Conservation (phyloP, 2,113 vertebrate genomes). For the Brachypodius melanocephalos region DNA sequence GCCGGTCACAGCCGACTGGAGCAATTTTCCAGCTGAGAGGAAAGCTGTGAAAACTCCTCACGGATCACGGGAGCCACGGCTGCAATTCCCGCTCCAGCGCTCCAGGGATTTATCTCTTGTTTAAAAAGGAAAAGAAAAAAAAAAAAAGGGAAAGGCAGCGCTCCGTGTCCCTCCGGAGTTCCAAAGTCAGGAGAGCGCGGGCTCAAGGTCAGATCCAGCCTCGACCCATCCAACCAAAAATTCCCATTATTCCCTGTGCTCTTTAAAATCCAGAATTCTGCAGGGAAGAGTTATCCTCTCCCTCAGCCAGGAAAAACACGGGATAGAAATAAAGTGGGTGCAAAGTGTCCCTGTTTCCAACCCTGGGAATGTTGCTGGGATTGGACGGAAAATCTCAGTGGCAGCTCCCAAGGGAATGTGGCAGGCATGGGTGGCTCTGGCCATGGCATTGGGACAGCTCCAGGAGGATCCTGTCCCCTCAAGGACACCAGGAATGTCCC, state of each 20-base stretch:
- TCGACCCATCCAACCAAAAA: neutral
- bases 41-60: conserved; percentile 8
- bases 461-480: neutral
- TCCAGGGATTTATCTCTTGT: neutral
- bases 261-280: neutral
- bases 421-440: neutral
- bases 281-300: neutral
- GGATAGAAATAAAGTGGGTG: neutral
- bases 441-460: fast-evolving
- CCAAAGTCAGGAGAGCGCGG: conserved; percentile 19
- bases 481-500: too few species aligned
- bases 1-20: neutral
- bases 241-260: neutral
- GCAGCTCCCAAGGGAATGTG: fast-evolving
- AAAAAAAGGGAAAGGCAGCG: neutral
- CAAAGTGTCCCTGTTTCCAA: fast-evolving
- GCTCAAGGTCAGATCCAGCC: neutral
- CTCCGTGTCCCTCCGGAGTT: neutral
- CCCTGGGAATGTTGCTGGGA: fast-evolving
- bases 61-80: neutral
- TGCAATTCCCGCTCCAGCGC: neutral
- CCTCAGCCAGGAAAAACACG: neutral
- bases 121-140: neutral
- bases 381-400: neutral
- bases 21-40: conserved; percentile 1